Evolutionary conservation across 2,888 invertebrate genomes (phyloP), one percentile per base, ranked within the genome.

Genomic region (Apoda limacodes): DNA sequence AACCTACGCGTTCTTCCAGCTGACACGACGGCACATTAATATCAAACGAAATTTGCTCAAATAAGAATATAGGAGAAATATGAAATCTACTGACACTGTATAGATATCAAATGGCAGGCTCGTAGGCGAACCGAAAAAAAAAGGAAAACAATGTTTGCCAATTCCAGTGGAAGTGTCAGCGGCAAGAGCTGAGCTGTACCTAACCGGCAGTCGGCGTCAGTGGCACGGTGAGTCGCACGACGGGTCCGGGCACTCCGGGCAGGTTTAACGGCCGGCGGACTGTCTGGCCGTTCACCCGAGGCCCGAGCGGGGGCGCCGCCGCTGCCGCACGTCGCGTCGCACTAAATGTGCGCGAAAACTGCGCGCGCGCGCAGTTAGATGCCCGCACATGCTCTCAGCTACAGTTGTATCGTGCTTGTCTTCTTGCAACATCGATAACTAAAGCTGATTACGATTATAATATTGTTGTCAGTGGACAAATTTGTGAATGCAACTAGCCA

Each of bases 261-360:
- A 76, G 68, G 78, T 76, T 75, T 76, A 78, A 75, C 74, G 72
- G 61, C 68, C 69, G 67, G 59, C 68, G 62, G 67, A 56, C 68
- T 65, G 80, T 78, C 80, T 78, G 80, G 78, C 72, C 80, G 67
- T 80, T 80, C 74, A 80, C 76, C 78, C 78, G 75, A 52, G 74
- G 72, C 70, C 69, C 74, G 64, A 59, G 67, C 68, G 70, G 74
- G 70, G 66, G 64, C 64, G 45, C 44, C 36, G 52, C 43, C 53
- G 17, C 17, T 7, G 17, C 17, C 17, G 17, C 17, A n/a, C 17
- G 17, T 7, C 5, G 17, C 17, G 17, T 7, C 17, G 7, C 17
- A 5, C 48, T 55, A 60, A 66, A 58, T 61, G 60, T 60, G 70
- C 70, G 71, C 74, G 74, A 75, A 75, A 75, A 71, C 66, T 55